Conservation (phyloP, 2,113 vertebrate species). For the Caranx melampygus region DNA sequence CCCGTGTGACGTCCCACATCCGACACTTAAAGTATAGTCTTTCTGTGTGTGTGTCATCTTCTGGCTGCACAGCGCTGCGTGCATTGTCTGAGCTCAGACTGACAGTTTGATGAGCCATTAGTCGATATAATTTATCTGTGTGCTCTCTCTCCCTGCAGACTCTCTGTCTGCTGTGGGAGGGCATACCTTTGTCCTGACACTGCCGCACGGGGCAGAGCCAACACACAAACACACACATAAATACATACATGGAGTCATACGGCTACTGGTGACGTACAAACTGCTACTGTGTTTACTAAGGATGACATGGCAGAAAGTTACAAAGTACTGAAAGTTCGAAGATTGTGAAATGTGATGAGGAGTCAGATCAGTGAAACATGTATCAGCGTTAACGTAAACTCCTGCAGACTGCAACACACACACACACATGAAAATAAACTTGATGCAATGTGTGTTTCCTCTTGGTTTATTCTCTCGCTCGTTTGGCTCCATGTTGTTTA, state of each 20-base stretch:
- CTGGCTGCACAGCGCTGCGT: slow-evolving; percentile 41
- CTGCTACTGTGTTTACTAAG: not conserved
- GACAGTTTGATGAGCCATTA: slow-evolving; percentile 80
- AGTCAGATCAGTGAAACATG: not conserved
- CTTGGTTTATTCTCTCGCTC: not conserved
- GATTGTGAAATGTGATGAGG: not conserved
- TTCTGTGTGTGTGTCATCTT: slow-evolving; percentile 30
- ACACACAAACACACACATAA: not conserved
- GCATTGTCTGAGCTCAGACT: slow-evolving; percentile 56
- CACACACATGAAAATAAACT: too few relatives aligned
- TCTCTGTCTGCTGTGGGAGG: slow-evolving; percentile 57
- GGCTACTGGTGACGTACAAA: not conserved
- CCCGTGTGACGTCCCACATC: slow-evolving; percentile 57
- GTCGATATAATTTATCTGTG: slow-evolving; percentile 68
- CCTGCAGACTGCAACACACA: not conserved
- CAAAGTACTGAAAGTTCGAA: not conserved
- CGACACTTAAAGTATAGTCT: slow-evolving; percentile 58
- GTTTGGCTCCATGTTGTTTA: not conserved
- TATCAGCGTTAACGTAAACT: not conserved
- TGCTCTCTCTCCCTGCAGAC: slow-evolving; percentile 64
- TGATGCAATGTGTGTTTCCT: not conserved
- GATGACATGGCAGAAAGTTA: not conserved
- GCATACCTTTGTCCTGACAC: slow-evolving; percentile 58
- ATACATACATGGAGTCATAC: slow-evolving; percentile 19
- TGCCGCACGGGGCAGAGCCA: slow-evolving; percentile 9